Base-by-base conservation (phyloP, 2,888 invertebrate genomes). In the Parascotia fuliginaria region DNA sequence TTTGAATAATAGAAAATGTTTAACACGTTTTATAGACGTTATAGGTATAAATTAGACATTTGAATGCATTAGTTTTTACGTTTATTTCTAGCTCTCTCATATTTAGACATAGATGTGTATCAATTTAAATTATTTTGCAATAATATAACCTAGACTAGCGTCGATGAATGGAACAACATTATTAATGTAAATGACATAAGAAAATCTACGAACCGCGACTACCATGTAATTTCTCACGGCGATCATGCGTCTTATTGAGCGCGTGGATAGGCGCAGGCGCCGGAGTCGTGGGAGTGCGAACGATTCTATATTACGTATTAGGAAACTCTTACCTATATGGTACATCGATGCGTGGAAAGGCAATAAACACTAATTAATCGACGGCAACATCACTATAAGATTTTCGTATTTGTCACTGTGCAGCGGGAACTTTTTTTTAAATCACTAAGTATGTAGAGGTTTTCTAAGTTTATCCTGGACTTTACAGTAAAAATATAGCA, bases 221-320 rank as follows among this genome's bases (percentile, higher is more conserved):
- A 59, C 60, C 65, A 64, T 73, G 72, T 73, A 75, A 79, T 77
- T 89, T 91, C 91, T 87, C 91, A 91, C 91, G 91, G 83, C 81
- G 88, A 86, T 91, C 87, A 75, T 73, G 65, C 74, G 68, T 79
- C 76, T 69, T 66, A 65, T 69, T 62, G 65, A 68, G 72, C 73
- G 69, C 70, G 67, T 69, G 71, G 73, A 58, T 74, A 70, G 65
- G 64, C 73, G 72, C 77, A 67, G 70, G 72, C 76, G 79, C 74
- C 67, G 56, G 3, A 64, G 71, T 73, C 83, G 81, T 86, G 86
- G 83, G 84, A 86, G 76, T 72, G 50, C 58, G 51, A 54, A 53
- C 46, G 46, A 40, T 57, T 42, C 38, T 42, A 52, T 56, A 44
- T 47, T 45, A 54, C 59, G 44, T 68, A 62, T 70, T 73, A 66